A percentile compares a stretch with the other conserved stretches of the same genome.
Evolutionary conservation across 1,140 invertebrate genomes (phyloP).

Genomic region (Cardiocondyla obscurior): DNA sequence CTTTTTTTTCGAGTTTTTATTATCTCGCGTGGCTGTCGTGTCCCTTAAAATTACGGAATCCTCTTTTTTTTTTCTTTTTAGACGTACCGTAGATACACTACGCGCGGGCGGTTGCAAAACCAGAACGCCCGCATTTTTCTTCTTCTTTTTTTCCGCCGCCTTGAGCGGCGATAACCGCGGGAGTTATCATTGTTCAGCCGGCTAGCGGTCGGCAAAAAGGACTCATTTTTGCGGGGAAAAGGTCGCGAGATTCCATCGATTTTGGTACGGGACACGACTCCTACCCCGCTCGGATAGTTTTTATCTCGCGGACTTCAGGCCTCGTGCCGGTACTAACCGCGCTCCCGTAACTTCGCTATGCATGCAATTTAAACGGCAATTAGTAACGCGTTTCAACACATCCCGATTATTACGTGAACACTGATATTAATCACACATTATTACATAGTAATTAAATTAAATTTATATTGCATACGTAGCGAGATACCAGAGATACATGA

Average conservation of each 20-base stretch:
- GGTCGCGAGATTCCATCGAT: constrained; percentile 32
- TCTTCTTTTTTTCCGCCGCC: background rate
- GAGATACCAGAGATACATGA: constrained; percentile 39
- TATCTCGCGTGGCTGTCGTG: background rate
- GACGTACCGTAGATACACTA: constrained; percentile 11
- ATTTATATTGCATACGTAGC: constrained; percentile 31
- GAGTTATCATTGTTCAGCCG: constrained; percentile 44
- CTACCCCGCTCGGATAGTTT: background rate
- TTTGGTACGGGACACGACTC: constrained; percentile 14
- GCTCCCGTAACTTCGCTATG: background rate
- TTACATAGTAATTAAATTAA: constrained; percentile 51
- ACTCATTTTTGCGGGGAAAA: constrained; percentile 20
- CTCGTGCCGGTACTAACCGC: background rate
- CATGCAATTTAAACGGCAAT: constrained; percentile 44
- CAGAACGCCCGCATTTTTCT: constrained; percentile 21
- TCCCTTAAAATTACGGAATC: background rate
- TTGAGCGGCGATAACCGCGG: constrained; percentile 2
- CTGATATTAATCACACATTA: constrained; percentile 47
- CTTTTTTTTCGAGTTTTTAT: no score
- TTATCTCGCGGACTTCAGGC: constrained; percentile 6
- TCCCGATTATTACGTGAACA: constrained; percentile 38
- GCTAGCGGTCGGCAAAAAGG: constrained; percentile 7
- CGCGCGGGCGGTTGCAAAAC: constrained; percentile 3
- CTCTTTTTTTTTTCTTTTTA: background rate
- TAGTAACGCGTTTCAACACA: constrained; percentile 38